phyloP scores from a whole-genome alignment of 2,113 vertebrate species.

The Melanostigma gelatinosum region DNA sequence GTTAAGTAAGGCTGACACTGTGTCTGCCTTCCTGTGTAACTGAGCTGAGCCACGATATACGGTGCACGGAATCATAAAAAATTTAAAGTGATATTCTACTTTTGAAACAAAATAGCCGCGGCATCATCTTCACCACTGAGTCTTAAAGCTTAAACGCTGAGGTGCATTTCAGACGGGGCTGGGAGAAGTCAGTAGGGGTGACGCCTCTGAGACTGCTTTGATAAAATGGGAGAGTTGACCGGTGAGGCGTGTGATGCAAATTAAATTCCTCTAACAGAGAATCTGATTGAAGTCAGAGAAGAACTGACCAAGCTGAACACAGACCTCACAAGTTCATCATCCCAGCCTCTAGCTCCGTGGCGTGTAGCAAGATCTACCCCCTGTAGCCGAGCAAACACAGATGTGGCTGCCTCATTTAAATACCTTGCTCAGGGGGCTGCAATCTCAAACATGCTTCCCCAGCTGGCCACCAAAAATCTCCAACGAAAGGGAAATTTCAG shows the following conservation, averaged over 20 bases:
- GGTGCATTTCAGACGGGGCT: constrained; percentile 49
- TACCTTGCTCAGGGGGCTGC: constrained; percentile 51
- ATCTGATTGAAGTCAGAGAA: constrained; percentile 73
- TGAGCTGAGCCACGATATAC: constrained; percentile 48
- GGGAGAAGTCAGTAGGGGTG: constrained; percentile 49
- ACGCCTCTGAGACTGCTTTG: constrained; percentile 67
- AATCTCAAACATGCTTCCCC: constrained; percentile 42
- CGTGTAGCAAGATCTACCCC: constrained; percentile 50
- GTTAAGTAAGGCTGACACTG: constrained; percentile 71
- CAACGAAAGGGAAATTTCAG: constrained; percentile 44
- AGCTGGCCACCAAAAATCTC: constrained; percentile 48
- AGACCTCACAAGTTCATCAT: constrained; percentile 73
- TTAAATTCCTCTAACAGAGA: constrained; percentile 76
- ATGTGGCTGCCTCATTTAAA: constrained; percentile 70
- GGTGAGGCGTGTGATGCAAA: constrained; percentile 77
- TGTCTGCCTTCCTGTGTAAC: constrained; percentile 57
- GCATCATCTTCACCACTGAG: constrained; percentile 49
- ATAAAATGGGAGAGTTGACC: constrained; percentile 64
- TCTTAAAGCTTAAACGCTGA: constrained; percentile 63
- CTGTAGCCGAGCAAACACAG: constrained; percentile 57
- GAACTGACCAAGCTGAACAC: constrained; percentile 72
- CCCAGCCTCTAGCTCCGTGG: constrained; percentile 55
- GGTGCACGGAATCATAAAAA: constrained; percentile 52
- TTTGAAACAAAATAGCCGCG: constrained; percentile 65
- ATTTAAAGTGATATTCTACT: constrained; percentile 67